These are phyloP conservation scores for Taphrorychus bicolor DNA, from an alignment of 2,888 invertebrate genomes.

Conservation along the genomic window DNA sequence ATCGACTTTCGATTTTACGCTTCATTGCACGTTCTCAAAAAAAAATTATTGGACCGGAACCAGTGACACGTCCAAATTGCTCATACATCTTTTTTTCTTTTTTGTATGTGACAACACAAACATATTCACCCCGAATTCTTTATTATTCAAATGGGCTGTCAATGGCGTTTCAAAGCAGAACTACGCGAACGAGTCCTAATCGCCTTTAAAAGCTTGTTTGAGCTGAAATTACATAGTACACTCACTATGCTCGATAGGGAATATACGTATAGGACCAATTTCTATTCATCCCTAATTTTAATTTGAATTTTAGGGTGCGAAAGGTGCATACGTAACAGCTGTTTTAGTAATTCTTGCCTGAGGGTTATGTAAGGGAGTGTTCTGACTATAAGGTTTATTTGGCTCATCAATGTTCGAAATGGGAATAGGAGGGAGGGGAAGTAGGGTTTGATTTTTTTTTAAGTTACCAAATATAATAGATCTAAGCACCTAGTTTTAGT, in stretches of 20 bases:
- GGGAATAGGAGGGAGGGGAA: no score
- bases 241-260: no score
- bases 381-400: no score
- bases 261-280: constrained; percentile 25
- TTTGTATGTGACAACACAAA: constrained; percentile 30
- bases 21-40: neutral
- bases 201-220: constrained; percentile 34
- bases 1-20: neutral
- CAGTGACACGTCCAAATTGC: constrained; percentile 23
- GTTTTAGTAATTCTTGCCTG: constrained; percentile 23
- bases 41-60: neutral
- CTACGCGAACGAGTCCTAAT: constrained; percentile 25
- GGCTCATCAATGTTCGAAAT: no score
- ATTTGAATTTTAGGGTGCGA: constrained; percentile 30
- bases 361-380: constrained; percentile 13
- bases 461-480: no score
- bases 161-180: constrained; percentile 25
- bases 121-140: constrained; percentile 35
- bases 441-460: no score
- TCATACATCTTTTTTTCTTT: constrained; percentile 23
- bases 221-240: constrained; percentile 30
- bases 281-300: constrained; percentile 33
- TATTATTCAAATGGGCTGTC: constrained; percentile 36
- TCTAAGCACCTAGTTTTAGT: no score
- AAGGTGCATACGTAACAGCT: constrained; percentile 24